These are phyloP conservation scores for Melanotaenia boesemani DNA, from an alignment of 2,797 vertebrate genomes.

Conservation along the genomic window DNA sequence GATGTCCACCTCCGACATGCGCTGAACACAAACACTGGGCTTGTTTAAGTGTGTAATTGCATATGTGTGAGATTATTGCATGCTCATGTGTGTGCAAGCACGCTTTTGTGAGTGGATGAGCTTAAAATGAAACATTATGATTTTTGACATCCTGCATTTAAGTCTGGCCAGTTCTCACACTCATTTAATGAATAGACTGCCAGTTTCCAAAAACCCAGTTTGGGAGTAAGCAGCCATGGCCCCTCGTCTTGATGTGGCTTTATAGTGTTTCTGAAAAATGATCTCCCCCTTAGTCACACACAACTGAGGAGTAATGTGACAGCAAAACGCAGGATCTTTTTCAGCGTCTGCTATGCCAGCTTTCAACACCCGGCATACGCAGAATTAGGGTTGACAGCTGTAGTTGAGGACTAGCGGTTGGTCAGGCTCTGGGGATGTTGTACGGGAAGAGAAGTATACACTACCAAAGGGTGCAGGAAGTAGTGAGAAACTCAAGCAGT, in stretches of 20 bases:
- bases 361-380: conserved; percentile 81
- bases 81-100: conserved; percentile 8
- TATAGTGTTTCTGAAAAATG: conserved; percentile 53
- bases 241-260: conserved; percentile 57
- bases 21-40: conserved; percentile 63
- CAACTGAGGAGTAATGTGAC: conserved; percentile 66
- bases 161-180: conserved; percentile 52
- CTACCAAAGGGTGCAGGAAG: conserved; percentile 56
- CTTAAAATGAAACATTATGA: conserved; percentile 71
- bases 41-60: conserved; percentile 75
- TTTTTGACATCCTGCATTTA: conserved; percentile 70
- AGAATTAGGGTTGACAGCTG: conserved; percentile 84
- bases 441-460: conserved; percentile 59
- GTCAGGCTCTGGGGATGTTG: conserved; percentile 71
- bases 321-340: conserved; percentile 61
- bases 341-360: conserved; percentile 73
- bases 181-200: conserved; percentile 67
- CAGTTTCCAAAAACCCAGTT: conserved; percentile 49
- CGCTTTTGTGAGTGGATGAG: conserved; percentile 58
- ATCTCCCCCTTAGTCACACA: conserved; percentile 24
- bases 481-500: conserved; percentile 51
- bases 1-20: conserved; percentile 82
- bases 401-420: conserved; percentile 75
- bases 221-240: conserved; percentile 29
- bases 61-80: conserved; percentile 48